Conservation (phyloP, 2,113 vertebrate genomes). For the Erythrocercus mccallii region DNA sequence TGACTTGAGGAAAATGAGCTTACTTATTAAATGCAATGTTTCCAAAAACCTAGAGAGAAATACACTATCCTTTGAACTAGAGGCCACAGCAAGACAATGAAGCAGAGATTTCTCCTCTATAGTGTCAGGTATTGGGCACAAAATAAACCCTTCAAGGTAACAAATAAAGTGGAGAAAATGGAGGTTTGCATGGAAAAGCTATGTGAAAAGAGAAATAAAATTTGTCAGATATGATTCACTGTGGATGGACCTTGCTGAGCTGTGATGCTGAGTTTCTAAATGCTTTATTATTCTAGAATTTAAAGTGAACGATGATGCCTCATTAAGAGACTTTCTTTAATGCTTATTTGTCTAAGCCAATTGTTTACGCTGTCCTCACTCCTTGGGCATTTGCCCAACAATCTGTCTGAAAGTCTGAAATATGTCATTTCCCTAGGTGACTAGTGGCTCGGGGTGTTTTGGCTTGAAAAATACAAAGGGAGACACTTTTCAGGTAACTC, state of each 20-base stretch:
- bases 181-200: not conserved
- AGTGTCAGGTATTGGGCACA: not conserved
- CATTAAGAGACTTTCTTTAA: not conserved
- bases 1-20: not conserved
- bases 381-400: not conserved
- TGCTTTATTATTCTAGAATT: not conserved
- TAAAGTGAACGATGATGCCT: not conserved
- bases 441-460: accelerated
- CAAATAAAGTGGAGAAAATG: not conserved
- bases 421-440: not conserved
- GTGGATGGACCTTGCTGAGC: not conserved
- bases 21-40: not conserved
- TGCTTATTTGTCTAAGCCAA: not conserved
- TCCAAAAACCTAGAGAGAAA: not conserved
- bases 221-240: not conserved
- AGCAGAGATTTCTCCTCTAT: not conserved
- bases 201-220: not conserved
- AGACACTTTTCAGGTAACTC: not conserved
- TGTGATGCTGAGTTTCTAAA: not conserved
- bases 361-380: not conserved
- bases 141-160: not conserved
- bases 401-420: not conserved
- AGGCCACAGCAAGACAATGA: not conserved
- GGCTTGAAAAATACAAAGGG: not conserved
- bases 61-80: not conserved